Evolutionary conservation across 2,888 invertebrate genomes (phyloP).

Genomic region (Tiphia femorata): DNA sequence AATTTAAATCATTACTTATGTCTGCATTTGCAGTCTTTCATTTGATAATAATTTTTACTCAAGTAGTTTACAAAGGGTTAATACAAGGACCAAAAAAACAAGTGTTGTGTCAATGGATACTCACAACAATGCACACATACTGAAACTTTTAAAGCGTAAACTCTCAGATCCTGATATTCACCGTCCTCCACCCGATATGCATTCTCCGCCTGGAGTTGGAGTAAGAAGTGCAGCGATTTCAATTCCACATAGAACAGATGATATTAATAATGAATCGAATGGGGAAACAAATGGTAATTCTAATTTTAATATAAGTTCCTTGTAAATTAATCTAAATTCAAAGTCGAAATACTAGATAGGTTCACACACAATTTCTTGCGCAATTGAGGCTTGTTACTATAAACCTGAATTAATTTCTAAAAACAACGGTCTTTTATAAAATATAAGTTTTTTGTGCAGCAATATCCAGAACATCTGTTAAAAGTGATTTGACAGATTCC

Average conservation of each 20-base stretch:
- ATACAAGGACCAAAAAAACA: slow-evolving; percentile 79
- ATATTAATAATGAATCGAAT: slow-evolving; percentile 49
- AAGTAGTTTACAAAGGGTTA: slow-evolving; percentile 74
- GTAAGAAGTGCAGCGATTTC: slow-evolving; percentile 66
- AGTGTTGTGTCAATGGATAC: slow-evolving; percentile 80
- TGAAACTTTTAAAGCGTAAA: slow-evolving; percentile 78
- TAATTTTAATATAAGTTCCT: neutral
- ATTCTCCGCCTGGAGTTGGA: slow-evolving; percentile 46
- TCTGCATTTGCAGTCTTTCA: slow-evolving; percentile 4
- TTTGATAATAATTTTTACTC: slow-evolving; percentile 32
- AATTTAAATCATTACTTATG: slow-evolving; percentile 31
- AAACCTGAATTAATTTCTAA: too few species aligned
- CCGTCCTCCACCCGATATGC: slow-evolving; percentile 75
- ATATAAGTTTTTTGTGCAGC: slow-evolving; percentile 17
- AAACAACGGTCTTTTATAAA: neutral
- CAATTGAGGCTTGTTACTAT: too few species aligned
- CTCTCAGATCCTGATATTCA: slow-evolving; percentile 92
- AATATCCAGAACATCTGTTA: slow-evolving; percentile 53
- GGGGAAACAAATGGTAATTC: slow-evolving; percentile 52
- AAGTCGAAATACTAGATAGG: too few species aligned
- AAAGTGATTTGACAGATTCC: slow-evolving; percentile 66
- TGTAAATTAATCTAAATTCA: too few species aligned
- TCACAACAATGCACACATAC: slow-evolving; percentile 73
- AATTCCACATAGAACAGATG: slow-evolving; percentile 61
- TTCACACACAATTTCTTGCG: too few species aligned